Percentiles rank a stretch among this genome's conserved stretches.
phyloP scores from a whole-genome alignment of 2,888 invertebrate genomes.

The Villa cingulata region DNA sequence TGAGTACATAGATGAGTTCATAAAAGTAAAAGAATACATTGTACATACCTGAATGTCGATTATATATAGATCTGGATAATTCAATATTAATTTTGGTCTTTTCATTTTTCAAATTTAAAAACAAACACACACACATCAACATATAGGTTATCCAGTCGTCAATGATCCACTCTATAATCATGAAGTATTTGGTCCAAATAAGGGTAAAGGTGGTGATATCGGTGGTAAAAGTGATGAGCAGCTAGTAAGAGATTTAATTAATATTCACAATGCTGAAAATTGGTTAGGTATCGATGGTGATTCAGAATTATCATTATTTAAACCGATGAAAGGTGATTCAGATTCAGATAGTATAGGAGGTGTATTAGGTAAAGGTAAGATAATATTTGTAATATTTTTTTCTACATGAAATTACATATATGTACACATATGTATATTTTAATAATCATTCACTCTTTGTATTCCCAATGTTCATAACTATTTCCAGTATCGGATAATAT shows the following conservation, averaged over 20 bases:
- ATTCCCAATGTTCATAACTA: too few relatives aligned
- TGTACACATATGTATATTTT: too few relatives aligned
- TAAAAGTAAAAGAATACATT: too few relatives aligned
- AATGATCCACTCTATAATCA: constrained; percentile 97
- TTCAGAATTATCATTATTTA: constrained; percentile 69
- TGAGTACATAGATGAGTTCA: too few relatives aligned
- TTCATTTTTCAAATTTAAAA: not conserved
- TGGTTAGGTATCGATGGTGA: constrained; percentile 88
- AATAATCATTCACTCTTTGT: too few relatives aligned
- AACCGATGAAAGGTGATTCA: constrained; percentile 50
- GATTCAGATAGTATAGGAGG: constrained; percentile 40
- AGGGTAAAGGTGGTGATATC: constrained; percentile 78
- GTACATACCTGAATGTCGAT: too few relatives aligned
- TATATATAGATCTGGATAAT: not conserved
- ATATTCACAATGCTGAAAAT: constrained; percentile 87
- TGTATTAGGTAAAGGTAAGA: constrained; percentile 8
- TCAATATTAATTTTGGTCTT: not conserved
- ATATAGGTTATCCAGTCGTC: constrained; percentile 83
- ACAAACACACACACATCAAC: too few relatives aligned
- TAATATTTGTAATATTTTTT: too few relatives aligned
- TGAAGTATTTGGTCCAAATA: constrained; percentile 84
- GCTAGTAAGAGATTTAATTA: constrained; percentile 73
- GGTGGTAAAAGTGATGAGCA: constrained; percentile 83
- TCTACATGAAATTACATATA: not conserved
- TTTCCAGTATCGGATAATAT: too few relatives aligned